Base-by-base conservation (phyloP, 2,888 invertebrate species). In the Linyphia triangularis region DNA sequence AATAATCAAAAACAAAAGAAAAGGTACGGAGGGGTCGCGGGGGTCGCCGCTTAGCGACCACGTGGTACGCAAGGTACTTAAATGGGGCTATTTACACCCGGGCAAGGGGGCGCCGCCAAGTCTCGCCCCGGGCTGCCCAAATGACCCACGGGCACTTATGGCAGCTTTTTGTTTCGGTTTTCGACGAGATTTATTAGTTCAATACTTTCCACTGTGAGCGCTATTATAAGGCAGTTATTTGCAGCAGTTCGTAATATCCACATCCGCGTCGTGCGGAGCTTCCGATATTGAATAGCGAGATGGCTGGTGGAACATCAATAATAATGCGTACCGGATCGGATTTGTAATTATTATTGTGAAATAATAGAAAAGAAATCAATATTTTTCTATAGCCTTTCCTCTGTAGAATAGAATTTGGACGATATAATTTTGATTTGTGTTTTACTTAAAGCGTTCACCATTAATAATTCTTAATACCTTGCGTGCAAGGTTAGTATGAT, bases 41-140 rank as follows among this genome's bases (percentile, higher is more conserved):
- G 81, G 40, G 37, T 26, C 9, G 3, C 9, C 30, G 19, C 22
- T 59, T 67, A 67, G 65, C 67, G 70, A 77, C 70, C 88, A 86
- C 79, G 81, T 81, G 79, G 73, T 73, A 63, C 43, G 13, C 51
- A 10, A 51, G 88, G 78, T 67, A 51, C 86, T 59, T 88, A 88
- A 88, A 75, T 88, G 88, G 82, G 70, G 63, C 82, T 83, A 88
- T 88, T 88, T 82, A 83, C 88, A 88, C 88, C 88, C 82, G 88
- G 69, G 51, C 59, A 19, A 51, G 67, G 85, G 72, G 86, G 86
- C 86, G 86, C 86, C 86, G 67, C 13, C 57, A 13, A 86, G 85
- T 63, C 86, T 30, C 30, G 10, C 22, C 33, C 57, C 9, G 33
- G 43, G 43, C 16, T 37, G 22, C 30, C 19, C 61, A 43, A 83